Evolutionary conservation across 2,113 vertebrate species (phyloP).

Genomic region (Heterotilapia buettikoferi): DNA sequence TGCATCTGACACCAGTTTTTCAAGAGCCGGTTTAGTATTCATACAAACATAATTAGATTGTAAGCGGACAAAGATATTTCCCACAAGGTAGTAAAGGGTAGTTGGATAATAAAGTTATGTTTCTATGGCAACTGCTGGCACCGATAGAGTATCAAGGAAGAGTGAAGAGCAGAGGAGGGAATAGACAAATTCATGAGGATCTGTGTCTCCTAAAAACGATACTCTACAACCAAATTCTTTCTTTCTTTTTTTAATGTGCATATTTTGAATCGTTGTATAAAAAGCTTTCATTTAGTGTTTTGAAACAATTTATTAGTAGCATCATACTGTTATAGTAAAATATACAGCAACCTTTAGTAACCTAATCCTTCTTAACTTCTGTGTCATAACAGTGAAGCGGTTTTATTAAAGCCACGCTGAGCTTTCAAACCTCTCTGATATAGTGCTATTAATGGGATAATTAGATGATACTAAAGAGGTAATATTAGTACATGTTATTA

Average conservation of each 20-base stretch:
- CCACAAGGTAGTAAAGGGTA: conserved; percentile 57
- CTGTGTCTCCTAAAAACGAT: background rate
- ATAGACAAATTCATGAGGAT: conserved; percentile 19
- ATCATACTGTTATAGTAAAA: background rate
- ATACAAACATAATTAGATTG: conserved; percentile 52
- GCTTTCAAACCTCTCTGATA: background rate
- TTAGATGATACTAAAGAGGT: background rate
- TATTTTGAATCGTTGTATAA: background rate
- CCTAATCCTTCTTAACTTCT: background rate
- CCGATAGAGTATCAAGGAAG: conserved; percentile 40
- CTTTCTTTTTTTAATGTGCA: background rate
- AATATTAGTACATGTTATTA: background rate
- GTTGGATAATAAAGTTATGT: conserved; percentile 64
- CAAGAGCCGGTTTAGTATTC: conserved; percentile 35
- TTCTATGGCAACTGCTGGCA: conserved; percentile 67
- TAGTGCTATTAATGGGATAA: background rate
- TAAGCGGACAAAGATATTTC: conserved; percentile 59
- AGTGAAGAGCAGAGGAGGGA: conserved; percentile 24
- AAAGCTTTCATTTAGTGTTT: background rate
- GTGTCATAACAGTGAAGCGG: background rate
- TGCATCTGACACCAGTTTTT: conserved; percentile 37
- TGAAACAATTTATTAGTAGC: background rate
- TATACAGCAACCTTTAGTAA: background rate
- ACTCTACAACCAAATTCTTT: background rate
- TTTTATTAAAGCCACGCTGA: background rate